Evolutionary conservation across 2,888 invertebrate genomes (phyloP).

Genomic region (Drosophila aldrichi): DNA sequence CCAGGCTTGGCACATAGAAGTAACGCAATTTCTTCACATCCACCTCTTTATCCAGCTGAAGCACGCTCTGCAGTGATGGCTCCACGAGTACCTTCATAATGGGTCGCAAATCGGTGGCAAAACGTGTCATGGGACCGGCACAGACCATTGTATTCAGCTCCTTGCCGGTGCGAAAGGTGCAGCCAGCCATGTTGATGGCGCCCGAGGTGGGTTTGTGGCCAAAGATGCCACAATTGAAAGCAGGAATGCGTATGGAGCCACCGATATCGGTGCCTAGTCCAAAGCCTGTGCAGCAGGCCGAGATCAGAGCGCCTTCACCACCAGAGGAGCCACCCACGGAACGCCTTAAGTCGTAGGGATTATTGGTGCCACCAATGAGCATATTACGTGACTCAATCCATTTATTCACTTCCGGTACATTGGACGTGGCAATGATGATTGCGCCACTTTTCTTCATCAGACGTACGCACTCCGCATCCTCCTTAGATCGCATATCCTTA

Average conservation of each 20-base stretch:
- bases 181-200: constrained; percentile 87
- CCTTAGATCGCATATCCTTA: constrained; percentile 87
- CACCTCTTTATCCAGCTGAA: constrained; percentile 88
- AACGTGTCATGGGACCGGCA: constrained; percentile 93
- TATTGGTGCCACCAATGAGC: constrained; percentile 94
- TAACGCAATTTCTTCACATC: constrained; percentile 89
- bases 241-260: constrained; percentile 96
- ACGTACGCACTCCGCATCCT: constrained; percentile 92
- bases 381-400: constrained; percentile 96
- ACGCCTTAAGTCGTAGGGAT: constrained; percentile 95
- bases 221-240: constrained; percentile 94
- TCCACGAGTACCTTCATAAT: constrained; percentile 87
- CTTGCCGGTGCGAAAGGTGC: constrained; percentile 90
- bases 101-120: constrained; percentile 92
- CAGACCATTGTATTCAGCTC: constrained; percentile 91
- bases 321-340: constrained; percentile 97
- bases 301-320: constrained; percentile 91
- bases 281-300: constrained; percentile 92
- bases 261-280: constrained; percentile 97
- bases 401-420: constrained; percentile 96
- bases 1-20: constrained; percentile 91
- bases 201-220: constrained; percentile 92
- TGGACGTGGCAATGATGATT: constrained; percentile 95
- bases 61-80: constrained; percentile 86
- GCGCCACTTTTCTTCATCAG: constrained; percentile 92